Percentiles rank a stretch among this genome's conserved stretches.
phyloP scores from a whole-genome alignment of 2,888 invertebrate species.

The Caenorhabditis sulstoni region DNA sequence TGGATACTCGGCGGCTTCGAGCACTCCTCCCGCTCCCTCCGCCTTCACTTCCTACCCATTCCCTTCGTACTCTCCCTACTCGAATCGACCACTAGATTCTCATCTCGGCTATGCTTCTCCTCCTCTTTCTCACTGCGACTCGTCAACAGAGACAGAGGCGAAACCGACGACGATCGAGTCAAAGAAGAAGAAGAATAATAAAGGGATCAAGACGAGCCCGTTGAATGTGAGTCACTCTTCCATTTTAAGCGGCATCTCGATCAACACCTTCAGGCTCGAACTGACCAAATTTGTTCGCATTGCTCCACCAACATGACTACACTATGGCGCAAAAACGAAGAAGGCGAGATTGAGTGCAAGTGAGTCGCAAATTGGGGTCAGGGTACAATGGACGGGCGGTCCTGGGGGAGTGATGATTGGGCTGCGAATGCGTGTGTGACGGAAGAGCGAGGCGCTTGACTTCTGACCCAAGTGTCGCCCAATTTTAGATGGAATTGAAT shows the following conservation, averaged over 20 bases:
- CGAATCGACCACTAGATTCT: no score
- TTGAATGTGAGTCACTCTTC: background rate
- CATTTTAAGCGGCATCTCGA: background rate
- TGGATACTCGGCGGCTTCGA: background rate
- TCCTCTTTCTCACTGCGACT: no score
- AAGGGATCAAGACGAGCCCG: background rate
- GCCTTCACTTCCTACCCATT: background rate
- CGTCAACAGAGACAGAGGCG: no score
- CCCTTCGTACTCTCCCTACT: background rate
- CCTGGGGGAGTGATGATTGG: slow-evolving; percentile 42
- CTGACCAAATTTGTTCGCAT: slow-evolving; percentile 24
- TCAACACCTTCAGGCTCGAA: background rate
- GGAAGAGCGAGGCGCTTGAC: slow-evolving; percentile 25
- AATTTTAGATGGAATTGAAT: slow-evolving; percentile 26
- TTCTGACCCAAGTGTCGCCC: slow-evolving; percentile 16
- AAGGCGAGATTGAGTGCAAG: slow-evolving; percentile 48
- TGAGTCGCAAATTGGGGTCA: slow-evolving; percentile 50
- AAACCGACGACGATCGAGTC: no score
- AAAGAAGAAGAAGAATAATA: no score
- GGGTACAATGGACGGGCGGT: slow-evolving; percentile 23
- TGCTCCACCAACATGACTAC: slow-evolving; percentile 35
- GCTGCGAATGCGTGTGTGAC: slow-evolving; percentile 30
- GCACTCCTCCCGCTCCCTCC: background rate
- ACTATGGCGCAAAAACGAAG: slow-evolving; percentile 41
- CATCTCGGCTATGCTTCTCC: no score